A percentile compares a stretch with the other conserved stretches of the same genome.
Evolutionary conservation across 2,113 vertebrate species (phyloP).

Genomic region (Illadopsis cleaveri): DNA sequence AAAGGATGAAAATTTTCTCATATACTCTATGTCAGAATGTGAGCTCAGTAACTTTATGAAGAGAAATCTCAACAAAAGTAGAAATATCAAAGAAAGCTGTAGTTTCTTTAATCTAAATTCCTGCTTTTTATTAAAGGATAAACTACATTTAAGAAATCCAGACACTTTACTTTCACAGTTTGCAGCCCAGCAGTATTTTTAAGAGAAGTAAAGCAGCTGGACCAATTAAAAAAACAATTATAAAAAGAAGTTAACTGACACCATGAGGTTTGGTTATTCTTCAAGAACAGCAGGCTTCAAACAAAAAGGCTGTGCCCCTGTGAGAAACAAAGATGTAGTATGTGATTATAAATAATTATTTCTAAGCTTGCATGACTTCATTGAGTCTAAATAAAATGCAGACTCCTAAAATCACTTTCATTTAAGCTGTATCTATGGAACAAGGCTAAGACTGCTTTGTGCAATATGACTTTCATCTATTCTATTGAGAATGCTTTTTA

Average conservation of each 20-base stretch:
- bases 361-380: conserved; percentile 38
- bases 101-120: conserved; percentile 19
- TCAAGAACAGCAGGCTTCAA: conserved; percentile 46
- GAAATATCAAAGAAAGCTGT: conserved; percentile 9
- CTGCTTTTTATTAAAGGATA: not conserved
- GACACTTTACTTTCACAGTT: not conserved
- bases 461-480: not conserved
- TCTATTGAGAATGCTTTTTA: conserved; percentile 29
- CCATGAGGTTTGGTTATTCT: conserved; percentile 31
- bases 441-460: not conserved
- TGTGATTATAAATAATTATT: conserved; percentile 58
- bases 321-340: conserved; percentile 40
- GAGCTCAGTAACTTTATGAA: not conserved
- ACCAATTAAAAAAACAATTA: not conserved
- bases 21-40: not conserved
- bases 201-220: not conserved
- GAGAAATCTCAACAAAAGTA: not conserved
- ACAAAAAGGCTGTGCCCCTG: conserved; percentile 9
- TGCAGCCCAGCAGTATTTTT: not conserved
- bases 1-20: not conserved
- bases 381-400: conserved; percentile 28
- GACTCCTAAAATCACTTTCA: conserved; percentile 26
- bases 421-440: conserved; percentile 13
- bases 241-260: conserved; percentile 26
- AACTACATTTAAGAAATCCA: not conserved